These are phyloP conservation scores for Narcine bancroftii DNA, from an alignment of 2,113 vertebrate genomes.

Conservation along the genomic window DNA sequence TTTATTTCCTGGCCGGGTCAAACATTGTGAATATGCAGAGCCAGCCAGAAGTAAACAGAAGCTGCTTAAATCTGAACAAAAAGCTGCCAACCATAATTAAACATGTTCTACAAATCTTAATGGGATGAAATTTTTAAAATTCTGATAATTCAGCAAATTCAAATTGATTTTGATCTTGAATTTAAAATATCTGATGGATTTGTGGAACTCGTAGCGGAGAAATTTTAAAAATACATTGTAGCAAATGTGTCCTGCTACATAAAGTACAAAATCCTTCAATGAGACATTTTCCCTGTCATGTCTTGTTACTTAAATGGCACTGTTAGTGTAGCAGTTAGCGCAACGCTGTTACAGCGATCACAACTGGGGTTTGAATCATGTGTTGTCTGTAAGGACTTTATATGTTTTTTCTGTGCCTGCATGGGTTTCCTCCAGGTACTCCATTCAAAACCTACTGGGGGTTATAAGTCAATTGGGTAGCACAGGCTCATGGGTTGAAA, in stretches of 20 bases:
- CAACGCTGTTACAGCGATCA: too few relatives aligned
- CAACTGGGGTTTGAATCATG: too few relatives aligned
- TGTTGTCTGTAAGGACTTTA: too few relatives aligned
- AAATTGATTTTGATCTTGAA: not conserved
- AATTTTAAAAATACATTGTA: not conserved
- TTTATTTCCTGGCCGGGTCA: not conserved
- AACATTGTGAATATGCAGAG: not conserved
- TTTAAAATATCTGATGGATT: not conserved
- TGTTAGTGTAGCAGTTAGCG: too few relatives aligned
- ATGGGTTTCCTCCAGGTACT: too few relatives aligned
- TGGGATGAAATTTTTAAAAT: not conserved
- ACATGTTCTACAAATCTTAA: not conserved
- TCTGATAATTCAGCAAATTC: not conserved
- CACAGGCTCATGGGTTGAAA: too few relatives aligned
- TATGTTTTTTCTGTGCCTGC: too few relatives aligned
- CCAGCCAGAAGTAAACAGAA: not conserved
- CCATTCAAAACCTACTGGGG: too few relatives aligned
- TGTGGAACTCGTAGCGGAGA: not conserved
- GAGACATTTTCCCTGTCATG: not conserved
- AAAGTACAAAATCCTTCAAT: not conserved
- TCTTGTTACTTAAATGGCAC: not conserved
- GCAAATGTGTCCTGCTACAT: not conserved
- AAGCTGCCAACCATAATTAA: not conserved
- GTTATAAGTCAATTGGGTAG: too few relatives aligned
- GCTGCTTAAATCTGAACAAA: not conserved